Evolutionary conservation across 2,888 invertebrate genomes (phyloP).

Genomic region (Mesochorus sp.): DNA sequence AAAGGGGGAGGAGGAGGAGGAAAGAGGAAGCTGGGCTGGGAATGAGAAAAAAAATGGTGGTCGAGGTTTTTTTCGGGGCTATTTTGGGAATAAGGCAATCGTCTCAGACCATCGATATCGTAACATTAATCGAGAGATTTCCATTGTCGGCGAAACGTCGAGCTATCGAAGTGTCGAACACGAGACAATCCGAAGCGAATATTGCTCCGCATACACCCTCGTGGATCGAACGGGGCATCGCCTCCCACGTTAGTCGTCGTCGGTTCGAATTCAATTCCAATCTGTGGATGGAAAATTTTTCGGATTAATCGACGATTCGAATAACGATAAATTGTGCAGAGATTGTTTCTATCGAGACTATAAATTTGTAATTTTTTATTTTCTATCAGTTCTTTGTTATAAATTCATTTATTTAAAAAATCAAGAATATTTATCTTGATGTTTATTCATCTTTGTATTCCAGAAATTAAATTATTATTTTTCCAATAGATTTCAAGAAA

Average conservation of each 20-base stretch:
- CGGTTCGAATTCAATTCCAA: conserved; percentile 98
- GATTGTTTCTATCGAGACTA: no score
- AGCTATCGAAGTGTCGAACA: conserved; percentile 99
- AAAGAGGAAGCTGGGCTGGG: no score
- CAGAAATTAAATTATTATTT: no score
- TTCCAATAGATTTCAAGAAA: no score
- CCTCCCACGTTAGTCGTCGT: conserved; percentile 98
- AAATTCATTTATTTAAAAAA: no score
- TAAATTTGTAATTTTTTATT: no score
- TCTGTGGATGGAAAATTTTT: conserved; percentile 83
- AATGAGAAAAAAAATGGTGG: conserved; percentile 19
- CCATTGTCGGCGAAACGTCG: conserved; percentile 99
- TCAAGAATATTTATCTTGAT: no score
- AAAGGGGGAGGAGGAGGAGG: no score
- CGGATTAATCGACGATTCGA: no score
- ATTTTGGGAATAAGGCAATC: conserved; percentile 12
- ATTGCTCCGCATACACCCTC: conserved; percentile 99
- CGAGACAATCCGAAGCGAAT: conserved; percentile 98
- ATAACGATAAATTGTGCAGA: no score
- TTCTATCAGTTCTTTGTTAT: no score
- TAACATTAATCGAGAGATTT: conserved; percentile 99
- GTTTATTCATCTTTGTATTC: no score
- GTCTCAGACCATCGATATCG: conserved; percentile 94
- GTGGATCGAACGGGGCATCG: conserved; percentile 98
- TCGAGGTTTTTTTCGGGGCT: conserved; percentile 24